Evolutionary conservation across 2,888 invertebrate genomes (phyloP).

Genomic region (Nomada ferruginata): DNA sequence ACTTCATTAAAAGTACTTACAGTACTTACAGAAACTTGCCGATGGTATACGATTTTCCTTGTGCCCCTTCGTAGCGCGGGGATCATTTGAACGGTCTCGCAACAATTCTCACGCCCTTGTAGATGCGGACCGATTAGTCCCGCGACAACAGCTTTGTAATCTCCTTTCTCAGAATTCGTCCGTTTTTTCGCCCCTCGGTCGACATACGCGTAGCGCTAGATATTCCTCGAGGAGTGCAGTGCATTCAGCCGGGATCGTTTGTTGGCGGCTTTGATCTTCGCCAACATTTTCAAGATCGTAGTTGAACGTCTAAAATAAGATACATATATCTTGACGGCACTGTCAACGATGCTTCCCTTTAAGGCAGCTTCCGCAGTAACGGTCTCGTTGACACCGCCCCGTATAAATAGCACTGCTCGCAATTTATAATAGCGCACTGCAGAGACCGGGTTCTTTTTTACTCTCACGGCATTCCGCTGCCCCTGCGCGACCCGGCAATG

Average conservation of each 20-base stretch:
- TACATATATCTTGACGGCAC: constrained; percentile 17
- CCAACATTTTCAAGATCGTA: constrained; percentile 31
- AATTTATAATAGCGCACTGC: constrained; percentile 33
- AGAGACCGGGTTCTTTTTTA: background rate
- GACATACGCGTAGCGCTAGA: background rate
- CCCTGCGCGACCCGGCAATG: background rate
- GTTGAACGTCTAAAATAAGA: constrained; percentile 44
- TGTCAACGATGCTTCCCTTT: constrained; percentile 7
- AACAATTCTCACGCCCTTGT: background rate
- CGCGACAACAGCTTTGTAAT: background rate
- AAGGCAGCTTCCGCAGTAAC: constrained; percentile 11
- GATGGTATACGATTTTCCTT: background rate
- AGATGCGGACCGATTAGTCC: background rate
- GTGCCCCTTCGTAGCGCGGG: background rate
- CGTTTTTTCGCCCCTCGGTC: background rate
- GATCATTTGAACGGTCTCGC: background rate
- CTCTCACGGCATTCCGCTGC: background rate
- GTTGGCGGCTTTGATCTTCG: constrained; percentile 25
- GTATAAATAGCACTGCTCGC: constrained; percentile 33
- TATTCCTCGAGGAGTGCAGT: constrained; percentile 5
- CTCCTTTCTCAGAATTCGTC: background rate
- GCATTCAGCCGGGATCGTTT: constrained; percentile 4
- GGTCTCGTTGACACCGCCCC: constrained; percentile 11
- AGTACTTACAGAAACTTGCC: too few relatives aligned
- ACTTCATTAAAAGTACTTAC: too few relatives aligned